These are phyloP conservation scores for Hylyphantes graminicola DNA, from an alignment of 1,140 invertebrate genomes.

Conservation along the genomic window DNA sequence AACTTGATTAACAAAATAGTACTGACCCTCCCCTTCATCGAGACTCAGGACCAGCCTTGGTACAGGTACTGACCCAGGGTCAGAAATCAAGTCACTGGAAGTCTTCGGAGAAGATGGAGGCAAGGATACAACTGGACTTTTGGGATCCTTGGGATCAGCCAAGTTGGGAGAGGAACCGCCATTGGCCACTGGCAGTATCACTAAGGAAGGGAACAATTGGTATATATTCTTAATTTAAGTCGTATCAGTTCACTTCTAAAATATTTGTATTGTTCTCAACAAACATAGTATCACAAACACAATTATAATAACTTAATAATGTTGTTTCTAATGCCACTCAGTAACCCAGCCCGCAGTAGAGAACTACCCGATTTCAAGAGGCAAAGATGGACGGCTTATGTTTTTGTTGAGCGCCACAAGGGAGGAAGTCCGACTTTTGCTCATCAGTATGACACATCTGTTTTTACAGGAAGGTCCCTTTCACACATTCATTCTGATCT, in stretches of 20 bases:
- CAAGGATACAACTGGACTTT: not conserved
- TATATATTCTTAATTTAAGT: too few species aligned
- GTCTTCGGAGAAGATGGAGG: not conserved
- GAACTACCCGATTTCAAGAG: too few species aligned
- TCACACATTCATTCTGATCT: too few species aligned
- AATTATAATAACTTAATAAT: not conserved
- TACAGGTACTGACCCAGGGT: conserved; percentile 12
- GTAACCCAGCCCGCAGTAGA: too few species aligned
- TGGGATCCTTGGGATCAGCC: not conserved
- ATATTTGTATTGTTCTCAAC: not conserved
- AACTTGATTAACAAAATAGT: too few species aligned
- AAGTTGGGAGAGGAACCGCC: not conserved
- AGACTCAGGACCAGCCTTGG: conserved; percentile 40
- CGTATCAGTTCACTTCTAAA: too few species aligned
- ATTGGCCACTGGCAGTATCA: conserved; percentile 25
- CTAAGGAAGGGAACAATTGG: not conserved
- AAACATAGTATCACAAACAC: not conserved
- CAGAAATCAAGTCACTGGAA: not conserved
- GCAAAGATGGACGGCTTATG: too few species aligned
- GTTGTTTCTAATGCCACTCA: not conserved
- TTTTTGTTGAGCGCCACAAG: too few species aligned
- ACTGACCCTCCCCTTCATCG: conserved; percentile 36
- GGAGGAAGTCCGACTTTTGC: too few species aligned
- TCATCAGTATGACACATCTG: too few species aligned
- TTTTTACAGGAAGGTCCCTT: too few species aligned